A percentile compares a stretch with the other conserved stretches of the same genome.
Conservation (phyloP, 2,888 invertebrate genomes). For the Acrocyrtus sp. region DNA sequence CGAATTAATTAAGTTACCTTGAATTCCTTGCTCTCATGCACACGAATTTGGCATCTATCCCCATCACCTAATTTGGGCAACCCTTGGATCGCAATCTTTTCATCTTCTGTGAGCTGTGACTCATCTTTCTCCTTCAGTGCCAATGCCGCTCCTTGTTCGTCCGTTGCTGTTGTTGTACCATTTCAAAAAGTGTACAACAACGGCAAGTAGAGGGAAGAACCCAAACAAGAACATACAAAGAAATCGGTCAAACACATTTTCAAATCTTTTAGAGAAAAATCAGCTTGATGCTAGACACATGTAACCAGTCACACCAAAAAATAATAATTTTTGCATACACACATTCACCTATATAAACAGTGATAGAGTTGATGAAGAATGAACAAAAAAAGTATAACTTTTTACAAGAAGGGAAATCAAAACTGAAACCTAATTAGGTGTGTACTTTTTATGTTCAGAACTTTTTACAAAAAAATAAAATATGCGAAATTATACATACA, state of each 20-base stretch:
- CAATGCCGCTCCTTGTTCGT: slow-evolving; percentile 59
- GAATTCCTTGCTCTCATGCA: slow-evolving; percentile 98
- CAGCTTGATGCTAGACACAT: no score
- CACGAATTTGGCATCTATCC: slow-evolving; percentile 84
- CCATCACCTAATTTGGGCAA: slow-evolving; percentile 91
- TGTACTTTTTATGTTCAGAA: not conserved
- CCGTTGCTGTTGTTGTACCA: slow-evolving; percentile 41
- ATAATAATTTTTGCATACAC: slow-evolving; percentile 1
- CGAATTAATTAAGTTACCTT: slow-evolving; percentile 74
- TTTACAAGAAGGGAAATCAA: not conserved
- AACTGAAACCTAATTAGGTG: not conserved
- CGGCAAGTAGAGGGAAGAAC: slow-evolving; percentile 7
- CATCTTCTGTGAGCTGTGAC: slow-evolving; percentile 80
- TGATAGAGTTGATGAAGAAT: not conserved
- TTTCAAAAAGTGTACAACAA: not conserved
- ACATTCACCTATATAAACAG: not conserved
- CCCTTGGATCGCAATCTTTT: slow-evolving; percentile 89
- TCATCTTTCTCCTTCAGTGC: slow-evolving; percentile 64
- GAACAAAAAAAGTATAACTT: not conserved
- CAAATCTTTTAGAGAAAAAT: slow-evolving; percentile 11
- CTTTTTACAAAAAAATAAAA: not conserved
- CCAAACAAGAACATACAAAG: slow-evolving; percentile 35
- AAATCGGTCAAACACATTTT: slow-evolving; percentile 18
- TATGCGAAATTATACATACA: slow-evolving; percentile 4
- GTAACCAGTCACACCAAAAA: not conserved